Conservation (phyloP, 1,140 invertebrate genomes). For the Drosophila ananassae region DNA sequence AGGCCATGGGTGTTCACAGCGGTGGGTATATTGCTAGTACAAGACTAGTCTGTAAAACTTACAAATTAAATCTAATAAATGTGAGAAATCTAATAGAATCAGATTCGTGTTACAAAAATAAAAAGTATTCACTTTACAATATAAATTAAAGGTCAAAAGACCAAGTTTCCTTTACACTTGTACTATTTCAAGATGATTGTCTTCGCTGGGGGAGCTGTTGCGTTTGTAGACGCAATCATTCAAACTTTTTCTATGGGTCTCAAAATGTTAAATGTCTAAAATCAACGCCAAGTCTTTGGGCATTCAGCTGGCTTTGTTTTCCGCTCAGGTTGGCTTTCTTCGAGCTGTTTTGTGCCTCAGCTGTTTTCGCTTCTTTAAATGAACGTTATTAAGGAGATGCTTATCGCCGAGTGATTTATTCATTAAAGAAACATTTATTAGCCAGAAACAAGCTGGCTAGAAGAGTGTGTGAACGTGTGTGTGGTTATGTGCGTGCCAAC, state of each 20-base stretch:
- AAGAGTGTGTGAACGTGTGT: background rate
- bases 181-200: constrained; percentile 1
- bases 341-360: constrained; percentile 20
- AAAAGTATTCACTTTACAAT: too few species aligned
- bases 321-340: constrained; percentile 47
- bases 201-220: constrained; percentile 17
- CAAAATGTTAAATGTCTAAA: constrained; percentile 58
- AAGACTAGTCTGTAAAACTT: background rate
- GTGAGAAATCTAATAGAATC: background rate
- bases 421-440: constrained; percentile 83
- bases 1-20: constrained; percentile 26
- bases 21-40: constrained; percentile 5
- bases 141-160: too few species aligned
- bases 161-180: background rate
- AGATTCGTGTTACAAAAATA: background rate
- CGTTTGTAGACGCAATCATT: constrained; percentile 65
- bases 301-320: constrained; percentile 27
- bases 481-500: constrained; percentile 53
- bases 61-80: background rate
- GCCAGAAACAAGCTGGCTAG: constrained; percentile 60
- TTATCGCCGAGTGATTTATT: constrained; percentile 83
- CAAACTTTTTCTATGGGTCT: constrained; percentile 37
- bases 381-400: constrained; percentile 80
- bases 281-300: constrained; percentile 60
- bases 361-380: constrained; percentile 78